Evolutionary conservation across 2,888 invertebrate species (phyloP).

Genomic region (Euphydryas editha): DNA sequence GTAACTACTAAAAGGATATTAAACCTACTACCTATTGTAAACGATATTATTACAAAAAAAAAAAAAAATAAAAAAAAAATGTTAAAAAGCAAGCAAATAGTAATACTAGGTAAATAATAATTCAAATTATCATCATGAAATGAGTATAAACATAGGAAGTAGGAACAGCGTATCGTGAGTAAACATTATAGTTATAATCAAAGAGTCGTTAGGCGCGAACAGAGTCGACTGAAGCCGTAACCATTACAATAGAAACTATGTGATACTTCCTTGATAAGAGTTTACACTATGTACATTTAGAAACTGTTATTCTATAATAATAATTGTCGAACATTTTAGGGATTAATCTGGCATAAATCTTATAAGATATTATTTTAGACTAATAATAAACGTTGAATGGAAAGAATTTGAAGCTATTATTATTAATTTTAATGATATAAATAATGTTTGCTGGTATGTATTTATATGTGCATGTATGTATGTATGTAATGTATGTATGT

Average conservation of each 20-base stretch:
- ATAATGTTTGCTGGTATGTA: too few species aligned
- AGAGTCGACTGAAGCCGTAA: slow-evolving; percentile 70
- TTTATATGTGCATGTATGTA: too few species aligned
- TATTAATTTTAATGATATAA: too few species aligned
- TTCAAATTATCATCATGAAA: not conserved
- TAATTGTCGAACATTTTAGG: not conserved
- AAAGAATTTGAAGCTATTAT: too few species aligned
- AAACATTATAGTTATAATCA: slow-evolving; percentile 52
- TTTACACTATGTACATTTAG: slow-evolving; percentile 13
- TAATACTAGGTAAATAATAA: not conserved
- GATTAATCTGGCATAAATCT: not conserved
- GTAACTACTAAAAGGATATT: too few species aligned
- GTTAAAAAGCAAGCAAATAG: not conserved
- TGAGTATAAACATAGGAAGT: slow-evolving; percentile 38
- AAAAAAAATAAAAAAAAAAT: too few species aligned
- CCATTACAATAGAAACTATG: slow-evolving; percentile 60
- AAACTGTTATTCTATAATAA: slow-evolving; percentile 16
- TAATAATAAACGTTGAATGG: too few species aligned
- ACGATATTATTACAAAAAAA: too few species aligned
- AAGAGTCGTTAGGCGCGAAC: slow-evolving; percentile 47
- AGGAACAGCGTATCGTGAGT: slow-evolving; percentile 45
- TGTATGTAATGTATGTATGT: too few species aligned
- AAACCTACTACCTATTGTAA: too few species aligned
- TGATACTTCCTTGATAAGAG: slow-evolving; percentile 57
- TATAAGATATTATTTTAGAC: not conserved